Evolutionary conservation across 2,888 invertebrate genomes (phyloP), one percentile per base, ranked within the genome.

Genomic region (Caradrina kadenii): DNA sequence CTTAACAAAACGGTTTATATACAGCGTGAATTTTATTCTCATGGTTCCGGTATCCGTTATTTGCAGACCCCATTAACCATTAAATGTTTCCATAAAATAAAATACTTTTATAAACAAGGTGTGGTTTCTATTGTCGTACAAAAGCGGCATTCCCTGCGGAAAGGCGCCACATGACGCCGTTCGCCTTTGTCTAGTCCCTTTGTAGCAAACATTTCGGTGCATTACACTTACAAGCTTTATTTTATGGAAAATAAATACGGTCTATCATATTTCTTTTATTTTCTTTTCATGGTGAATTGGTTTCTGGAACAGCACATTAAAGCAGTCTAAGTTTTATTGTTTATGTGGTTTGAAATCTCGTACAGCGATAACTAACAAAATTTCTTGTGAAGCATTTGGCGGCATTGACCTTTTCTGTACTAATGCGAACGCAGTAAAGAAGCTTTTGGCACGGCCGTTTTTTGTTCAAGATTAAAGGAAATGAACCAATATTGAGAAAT

Each of bases 141-240:
- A 63, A 73, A 78, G 73, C 55, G 53, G 61, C 61, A 11, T 48
- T 73, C 73, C 63, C 60, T 55, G 31, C 68, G 77, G 73, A 76
- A 80, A 74, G 71, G 31, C 74, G 63, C 79, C 73, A 76, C 79
- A 70, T 79, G 85, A 77, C 74, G 77, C 66, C 73, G 54, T 64
- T 64, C 60, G 63, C 60, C 70, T 73, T 74, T 69, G 64, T 74
- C 64, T 72, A 70, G 66, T 66, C 65, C 62, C 65, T 85, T 79
- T 81, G 76, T 79, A 49, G 26, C 64, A 65, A 69, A 69, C 55
- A 70, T 74, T 80, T 79, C 56, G 53, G 68, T 79, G 79, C 73
- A 76, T 80, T 72, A 60, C 60, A 66, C 64, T 73, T 75, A 56
- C 67, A 63, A 67, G 59, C 56, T 69, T 73, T 76, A 68, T 78